Conservation (phyloP, 2,888 invertebrate species). For the Caenorhabditis angaria region DNA sequence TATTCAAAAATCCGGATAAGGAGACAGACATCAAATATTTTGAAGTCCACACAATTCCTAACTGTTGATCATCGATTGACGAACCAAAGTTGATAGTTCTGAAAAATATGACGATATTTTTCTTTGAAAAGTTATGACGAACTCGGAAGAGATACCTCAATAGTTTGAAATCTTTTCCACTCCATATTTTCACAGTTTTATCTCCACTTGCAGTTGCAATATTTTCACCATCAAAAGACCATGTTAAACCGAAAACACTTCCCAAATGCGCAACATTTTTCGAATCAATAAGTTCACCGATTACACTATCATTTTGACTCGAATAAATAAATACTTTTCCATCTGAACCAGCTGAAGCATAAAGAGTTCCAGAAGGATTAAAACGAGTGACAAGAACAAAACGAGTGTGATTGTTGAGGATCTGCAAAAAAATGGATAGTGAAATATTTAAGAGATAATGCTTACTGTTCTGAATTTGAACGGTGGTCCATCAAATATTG, state of each 20-base stretch:
- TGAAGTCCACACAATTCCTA: constrained; percentile 95
- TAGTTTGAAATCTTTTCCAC: constrained; percentile 74
- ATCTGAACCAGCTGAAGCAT: constrained; percentile 95
- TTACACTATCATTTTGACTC: constrained; percentile 85
- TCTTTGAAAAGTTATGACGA: neutral
- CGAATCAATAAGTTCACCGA: constrained; percentile 79
- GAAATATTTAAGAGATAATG: too few species aligned
- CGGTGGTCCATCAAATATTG: constrained; percentile 94
- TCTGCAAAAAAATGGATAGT: constrained; percentile 49
- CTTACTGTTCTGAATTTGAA: constrained; percentile 78
- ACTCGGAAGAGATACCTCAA: too few species aligned
- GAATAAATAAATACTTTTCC: constrained; percentile 90
- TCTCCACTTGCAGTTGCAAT: constrained; percentile 93
- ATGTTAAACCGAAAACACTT: constrained; percentile 76
- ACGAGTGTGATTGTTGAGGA: constrained; percentile 84
- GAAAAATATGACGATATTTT: constrained; percentile 19
- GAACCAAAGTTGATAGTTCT: constrained; percentile 87
- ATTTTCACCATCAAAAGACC: constrained; percentile 89
- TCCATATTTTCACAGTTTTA: constrained; percentile 95
- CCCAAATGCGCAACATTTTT: constrained; percentile 69
- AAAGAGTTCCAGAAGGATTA: constrained; percentile 84
- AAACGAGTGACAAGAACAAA: constrained; percentile 95
- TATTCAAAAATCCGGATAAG: constrained; percentile 92
- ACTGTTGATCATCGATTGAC: constrained; percentile 76
- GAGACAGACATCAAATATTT: constrained; percentile 88